Evolutionary conservation across 1,140 invertebrate species (phyloP), one percentile per base, ranked within the genome.

Genomic region (Pemphigus obesinymphae): DNA sequence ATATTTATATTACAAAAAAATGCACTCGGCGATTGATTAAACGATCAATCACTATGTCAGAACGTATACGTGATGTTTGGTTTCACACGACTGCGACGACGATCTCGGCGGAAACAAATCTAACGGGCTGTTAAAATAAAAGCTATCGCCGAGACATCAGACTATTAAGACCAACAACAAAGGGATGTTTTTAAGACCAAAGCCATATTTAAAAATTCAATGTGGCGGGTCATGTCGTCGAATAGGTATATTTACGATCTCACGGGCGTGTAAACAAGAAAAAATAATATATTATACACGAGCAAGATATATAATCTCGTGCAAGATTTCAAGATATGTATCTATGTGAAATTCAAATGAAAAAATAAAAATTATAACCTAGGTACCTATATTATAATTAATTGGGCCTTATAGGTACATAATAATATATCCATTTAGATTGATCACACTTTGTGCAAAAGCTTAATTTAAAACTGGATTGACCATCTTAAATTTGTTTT

Each of bases 181-280:
- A 58, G 34, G 73, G 73, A 29, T 55, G n/a, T 55, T 78, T 50
- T 76, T 26, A 76, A 26, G 11, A 58, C 3, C 1, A 8, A 58
- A 78, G 31, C 13, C 73, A 55, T 37, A 58, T 23, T 55, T 53
- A 78, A 37, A 37, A 34, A 26, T 58, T 26, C 31, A 40, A 58
- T 58, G 58, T 37, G 29, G n/a, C 37, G 23, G 23, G 2, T 23
- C n/a, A 4, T 1, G 23, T 70, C 34, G 8, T 70, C 26, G 50
- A 37, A 58, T n/a, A n/a, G n/a, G n/a, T n/a, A n/a, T 78, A 78
- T 58, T 78, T 78, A 78, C 50, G 73, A 58, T 78, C 73, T 58
- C 50, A 58, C 34, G 13, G 34, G 23, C 40, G 40, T 23, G n/a
- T 31, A 78, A 50, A 78, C 45, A n/a, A n/a, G n/a, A n/a, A n/a